Evolutionary conservation across 1,140 invertebrate species (phyloP), one percentile per base, ranked within the genome.

Genomic region (Drosophila tropicalis): DNA sequence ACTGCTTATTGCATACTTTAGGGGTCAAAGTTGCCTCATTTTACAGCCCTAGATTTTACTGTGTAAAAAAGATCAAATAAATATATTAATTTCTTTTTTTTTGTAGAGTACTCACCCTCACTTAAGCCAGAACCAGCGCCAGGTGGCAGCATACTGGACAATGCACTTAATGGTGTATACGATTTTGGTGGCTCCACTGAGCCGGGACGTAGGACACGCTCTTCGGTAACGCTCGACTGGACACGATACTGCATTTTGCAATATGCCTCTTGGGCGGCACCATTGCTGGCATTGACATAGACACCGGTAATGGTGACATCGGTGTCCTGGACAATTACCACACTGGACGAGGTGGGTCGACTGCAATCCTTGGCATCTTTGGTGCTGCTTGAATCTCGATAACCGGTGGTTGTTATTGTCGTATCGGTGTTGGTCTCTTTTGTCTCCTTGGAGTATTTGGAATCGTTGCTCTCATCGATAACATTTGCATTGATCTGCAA

Each of bases 281-380:
- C 96, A 68, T 94, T 96, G 92, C 95, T 95, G 67, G 94, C 93
- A 91, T 96, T 96, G 44, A 96, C 95, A 84, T 96, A 96, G 60
- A 97, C 96, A 22, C 96, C 96, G 1, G 96, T 97, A 67, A 97
- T 97, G 54, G 96, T 97, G 0, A 97, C 96, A 77, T 97, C 96
- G 0, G 96, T 96, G 76, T 97, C 96, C 91, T 97, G 96, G 7
- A 97, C 94, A 78, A 97, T 96, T 15, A 95, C 94, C 47, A 95
- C 94, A 72, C 93, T 94, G 36, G 94, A 92, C 6, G 91, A 92
- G 1, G 91, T 92, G 10, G 91, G 91, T 1, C 91, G 51, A 36
- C 91, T 92, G 29, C 74, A 81, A 39, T 92, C 91, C 69, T 92
- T 92, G 69, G 81, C 81, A 57, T 91, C 90, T 61, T 91, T 90